phyloP scores from a whole-genome alignment of 2,797 vertebrate genomes.

The Siniperca undulata region DNA sequence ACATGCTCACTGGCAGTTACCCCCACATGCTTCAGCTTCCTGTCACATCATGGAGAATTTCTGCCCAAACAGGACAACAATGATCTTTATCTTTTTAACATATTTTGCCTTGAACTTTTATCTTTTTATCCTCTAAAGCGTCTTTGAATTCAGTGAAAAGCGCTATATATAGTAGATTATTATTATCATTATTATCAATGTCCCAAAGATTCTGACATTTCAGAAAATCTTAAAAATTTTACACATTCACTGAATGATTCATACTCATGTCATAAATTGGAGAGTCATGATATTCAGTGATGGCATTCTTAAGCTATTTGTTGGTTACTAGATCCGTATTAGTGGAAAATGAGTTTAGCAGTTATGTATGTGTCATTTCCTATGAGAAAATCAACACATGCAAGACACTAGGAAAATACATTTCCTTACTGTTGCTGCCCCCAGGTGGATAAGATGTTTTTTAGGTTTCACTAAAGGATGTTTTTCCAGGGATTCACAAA shows the following conservation, averaged over 20 bases:
- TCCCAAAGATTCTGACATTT: background rate
- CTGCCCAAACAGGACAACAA: background rate
- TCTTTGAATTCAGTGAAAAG: background rate
- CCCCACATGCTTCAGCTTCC: slow-evolving; percentile 17
- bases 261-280: background rate
- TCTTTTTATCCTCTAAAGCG: background rate
- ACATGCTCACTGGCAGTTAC: background rate
- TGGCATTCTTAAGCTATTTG: slow-evolving; percentile 3
- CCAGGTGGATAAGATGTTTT: slow-evolving; percentile 57
- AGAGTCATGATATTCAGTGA: slow-evolving; percentile 4
- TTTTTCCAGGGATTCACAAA: background rate
- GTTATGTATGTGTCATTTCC: slow-evolving; percentile 60
- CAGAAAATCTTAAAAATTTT: background rate
- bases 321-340: background rate
- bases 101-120: background rate
- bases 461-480: background rate
- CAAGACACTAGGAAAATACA: background rate
- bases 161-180: rapidly evolving
- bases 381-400: background rate
- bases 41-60: background rate
- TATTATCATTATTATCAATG: background rate
- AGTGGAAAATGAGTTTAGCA: background rate
- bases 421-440: slow-evolving; percentile 55
- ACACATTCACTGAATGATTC: background rate
- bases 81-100: slow-evolving; percentile 1